phyloP scores from a whole-genome alignment of 2,113 vertebrate species.

The Cebidichthys violaceus region DNA sequence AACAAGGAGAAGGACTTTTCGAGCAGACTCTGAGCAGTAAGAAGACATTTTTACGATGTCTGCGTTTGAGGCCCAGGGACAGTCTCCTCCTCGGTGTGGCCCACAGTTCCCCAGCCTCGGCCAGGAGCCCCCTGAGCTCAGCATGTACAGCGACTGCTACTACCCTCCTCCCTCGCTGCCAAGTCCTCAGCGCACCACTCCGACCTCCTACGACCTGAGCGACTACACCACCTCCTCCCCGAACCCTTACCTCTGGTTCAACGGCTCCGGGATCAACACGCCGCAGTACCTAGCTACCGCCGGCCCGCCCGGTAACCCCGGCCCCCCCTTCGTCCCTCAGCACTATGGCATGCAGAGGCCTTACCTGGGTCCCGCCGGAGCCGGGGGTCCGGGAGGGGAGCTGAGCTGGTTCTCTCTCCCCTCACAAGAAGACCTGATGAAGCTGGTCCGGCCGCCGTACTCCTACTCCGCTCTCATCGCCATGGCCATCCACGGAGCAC shows the following conservation, averaged over 20 bases:
- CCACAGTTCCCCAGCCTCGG: slow-evolving; percentile 96
- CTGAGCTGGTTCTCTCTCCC: slow-evolving; percentile 96
- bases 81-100: slow-evolving; percentile 93
- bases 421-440: slow-evolving; percentile 98
- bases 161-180: slow-evolving; percentile 93
- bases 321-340: slow-evolving; percentile 91
- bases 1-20: slow-evolving; percentile 15
- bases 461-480: slow-evolving; percentile 98
- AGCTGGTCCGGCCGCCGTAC: slow-evolving; percentile 95
- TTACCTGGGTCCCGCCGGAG: slow-evolving; percentile 86
- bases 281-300: slow-evolving; percentile 85
- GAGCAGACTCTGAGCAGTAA: slow-evolving; percentile 47
- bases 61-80: slow-evolving; percentile 90
- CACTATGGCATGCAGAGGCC: slow-evolving; percentile 94
- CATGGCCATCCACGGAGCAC: slow-evolving; percentile 98
- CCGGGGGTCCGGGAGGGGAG: slow-evolving; percentile 88
- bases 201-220: slow-evolving; percentile 89
- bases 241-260: slow-evolving; percentile 97
- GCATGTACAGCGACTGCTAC: slow-evolving; percentile 94
- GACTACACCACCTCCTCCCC: slow-evolving; percentile 88
- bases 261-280: slow-evolving; percentile 90
- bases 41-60: slow-evolving; percentile 86
- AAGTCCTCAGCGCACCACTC: slow-evolving; percentile 90
- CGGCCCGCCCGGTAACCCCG: slow-evolving; percentile 83
- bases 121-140: slow-evolving; percentile 97